A percentile compares a stretch with the other conserved stretches of the same genome.
phyloP scores from a whole-genome alignment of 1,140 invertebrate species.

The Rhynchophorus ferrugineus region DNA sequence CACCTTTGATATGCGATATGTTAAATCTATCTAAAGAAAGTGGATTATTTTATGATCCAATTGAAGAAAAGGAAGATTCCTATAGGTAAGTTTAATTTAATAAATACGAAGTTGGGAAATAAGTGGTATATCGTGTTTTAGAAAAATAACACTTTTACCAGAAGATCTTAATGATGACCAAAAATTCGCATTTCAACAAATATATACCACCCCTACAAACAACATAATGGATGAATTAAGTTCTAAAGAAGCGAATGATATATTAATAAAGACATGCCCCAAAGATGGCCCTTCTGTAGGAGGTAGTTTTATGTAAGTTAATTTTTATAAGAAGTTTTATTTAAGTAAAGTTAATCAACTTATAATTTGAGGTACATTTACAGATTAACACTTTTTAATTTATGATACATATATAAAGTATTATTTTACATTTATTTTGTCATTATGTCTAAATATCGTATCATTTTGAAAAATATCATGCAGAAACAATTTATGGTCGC shows the following conservation, averaged over 20 bases:
- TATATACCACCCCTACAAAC: slow-evolving; percentile 45
- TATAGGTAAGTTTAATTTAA: slow-evolving; percentile 51
- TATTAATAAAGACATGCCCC: slow-evolving; percentile 67
- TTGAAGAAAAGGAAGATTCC: slow-evolving; percentile 50
- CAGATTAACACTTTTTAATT: too few species aligned
- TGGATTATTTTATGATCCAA: slow-evolving; percentile 52
- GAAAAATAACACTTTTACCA: slow-evolving; percentile 63
- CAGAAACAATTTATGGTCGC: too few species aligned
- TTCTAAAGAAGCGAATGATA: slow-evolving; percentile 69
- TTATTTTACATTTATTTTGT: too few species aligned
- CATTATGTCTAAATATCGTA: too few species aligned
- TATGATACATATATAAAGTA: too few species aligned
- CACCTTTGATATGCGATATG: slow-evolving; percentile 55
- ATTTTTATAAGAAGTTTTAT: too few species aligned
- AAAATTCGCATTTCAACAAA: slow-evolving; percentile 54
- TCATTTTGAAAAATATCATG: too few species aligned
- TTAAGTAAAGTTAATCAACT: too few species aligned
- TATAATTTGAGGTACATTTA: too few species aligned
- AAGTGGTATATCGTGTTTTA: slow-evolving; percentile 2
- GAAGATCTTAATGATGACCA: slow-evolving; percentile 58
- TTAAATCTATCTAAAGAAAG: slow-evolving; percentile 59
- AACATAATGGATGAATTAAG: slow-evolving; percentile 62
- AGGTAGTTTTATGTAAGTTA: slow-evolving; percentile 3
- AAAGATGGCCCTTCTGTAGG: slow-evolving; percentile 38
- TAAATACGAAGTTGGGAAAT: background rate